Evolutionary conservation across 64 coral and sea anemone genomes (phyloP).

Genomic region (Stylophora pistillata): DNA sequence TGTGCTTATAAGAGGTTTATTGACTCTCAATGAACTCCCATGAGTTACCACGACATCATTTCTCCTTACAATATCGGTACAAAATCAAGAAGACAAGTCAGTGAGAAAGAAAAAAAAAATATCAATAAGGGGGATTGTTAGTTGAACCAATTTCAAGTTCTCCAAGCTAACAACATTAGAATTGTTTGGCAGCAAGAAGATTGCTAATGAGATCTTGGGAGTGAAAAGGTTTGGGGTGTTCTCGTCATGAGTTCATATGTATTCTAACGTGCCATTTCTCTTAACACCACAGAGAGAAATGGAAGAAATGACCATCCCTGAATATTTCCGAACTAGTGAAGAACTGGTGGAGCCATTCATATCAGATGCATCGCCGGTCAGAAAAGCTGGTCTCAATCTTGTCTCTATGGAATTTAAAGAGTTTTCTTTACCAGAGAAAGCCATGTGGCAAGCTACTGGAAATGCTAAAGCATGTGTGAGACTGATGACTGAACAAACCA

Average conservation of each 20-base stretch:
- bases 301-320: not conserved
- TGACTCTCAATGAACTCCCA: too few species aligned
- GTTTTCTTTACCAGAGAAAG: not conserved
- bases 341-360: not conserved
- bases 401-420: not conserved
- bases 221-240: not conserved
- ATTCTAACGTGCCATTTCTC: not conserved
- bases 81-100: too few species aligned
- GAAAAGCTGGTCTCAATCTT: not conserved
- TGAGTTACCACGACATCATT: too few species aligned
- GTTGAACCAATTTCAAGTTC: too few species aligned
- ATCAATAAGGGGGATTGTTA: too few species aligned
- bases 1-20: too few species aligned
- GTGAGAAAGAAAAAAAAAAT: too few species aligned
- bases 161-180: too few species aligned
- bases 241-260: too few species aligned
- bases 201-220: not conserved
- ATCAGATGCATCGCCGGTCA: not conserved
- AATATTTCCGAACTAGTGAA: not conserved
- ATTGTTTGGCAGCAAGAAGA: too few species aligned
- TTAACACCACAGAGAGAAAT: not conserved
- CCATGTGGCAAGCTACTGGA: not conserved
- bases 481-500: too few species aligned
- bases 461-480: not conserved
- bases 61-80: too few species aligned